These are phyloP conservation scores for Erpobdella octoculata DNA, from an alignment of 2,888 invertebrate species.

Conservation along the genomic window DNA sequence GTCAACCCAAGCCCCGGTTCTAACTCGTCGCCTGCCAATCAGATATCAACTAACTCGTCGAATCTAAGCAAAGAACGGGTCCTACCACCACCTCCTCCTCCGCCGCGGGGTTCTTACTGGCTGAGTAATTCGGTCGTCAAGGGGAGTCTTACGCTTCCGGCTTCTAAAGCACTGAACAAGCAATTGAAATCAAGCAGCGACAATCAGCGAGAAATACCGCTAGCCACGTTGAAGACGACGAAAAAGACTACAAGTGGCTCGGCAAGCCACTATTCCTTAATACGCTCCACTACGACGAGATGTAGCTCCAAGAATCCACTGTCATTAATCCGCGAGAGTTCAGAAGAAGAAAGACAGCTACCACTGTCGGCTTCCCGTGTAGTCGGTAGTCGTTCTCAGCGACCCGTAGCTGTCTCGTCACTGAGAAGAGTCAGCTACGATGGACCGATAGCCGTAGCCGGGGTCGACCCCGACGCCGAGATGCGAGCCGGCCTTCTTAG, in stretches of 20 bases:
- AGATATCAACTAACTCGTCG: background rate
- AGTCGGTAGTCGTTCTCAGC: background rate
- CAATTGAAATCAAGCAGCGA: background rate
- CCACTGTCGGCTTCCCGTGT: background rate
- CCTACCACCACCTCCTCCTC: slow-evolving; percentile 9
- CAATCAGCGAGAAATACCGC: background rate
- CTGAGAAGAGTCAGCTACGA: background rate
- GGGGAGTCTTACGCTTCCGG: background rate
- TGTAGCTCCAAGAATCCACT: background rate
- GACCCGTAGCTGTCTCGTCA: background rate
- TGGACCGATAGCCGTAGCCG: background rate
- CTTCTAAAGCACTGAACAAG: background rate
- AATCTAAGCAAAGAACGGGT: slow-evolving; percentile 12
- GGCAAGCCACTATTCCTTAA: background rate
- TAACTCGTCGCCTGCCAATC: background rate
- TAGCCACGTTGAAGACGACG: background rate
- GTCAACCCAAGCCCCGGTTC: background rate
- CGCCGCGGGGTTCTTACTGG: slow-evolving; percentile 9
- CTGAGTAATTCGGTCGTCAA: background rate
- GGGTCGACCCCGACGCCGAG: background rate
- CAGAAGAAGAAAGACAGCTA: background rate
- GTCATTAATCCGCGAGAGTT: background rate
- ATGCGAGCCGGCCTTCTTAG: background rate
- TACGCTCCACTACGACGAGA: background rate
- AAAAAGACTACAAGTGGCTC: background rate